These are phyloP conservation scores for Plotosus lineatus DNA, from an alignment of 2,113 vertebrate species.

Conservation along the genomic window DNA sequence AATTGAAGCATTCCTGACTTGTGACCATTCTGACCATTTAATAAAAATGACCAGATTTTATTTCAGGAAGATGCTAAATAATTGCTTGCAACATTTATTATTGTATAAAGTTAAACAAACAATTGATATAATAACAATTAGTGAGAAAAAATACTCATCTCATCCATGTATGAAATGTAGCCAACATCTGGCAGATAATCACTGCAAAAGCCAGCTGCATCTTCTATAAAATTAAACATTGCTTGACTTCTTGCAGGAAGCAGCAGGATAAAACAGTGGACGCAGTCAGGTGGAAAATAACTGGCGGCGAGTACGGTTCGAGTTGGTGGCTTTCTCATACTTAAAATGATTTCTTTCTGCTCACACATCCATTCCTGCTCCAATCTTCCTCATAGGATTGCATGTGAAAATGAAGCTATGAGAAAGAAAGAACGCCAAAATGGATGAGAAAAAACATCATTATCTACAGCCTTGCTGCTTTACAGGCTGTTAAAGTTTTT, in stretches of 20 bases:
- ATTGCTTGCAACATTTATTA: not conserved
- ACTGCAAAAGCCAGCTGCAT: not conserved
- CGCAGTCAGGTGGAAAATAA: conserved; percentile 5
- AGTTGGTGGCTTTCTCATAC: not conserved
- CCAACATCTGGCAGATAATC: not conserved
- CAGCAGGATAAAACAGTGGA: not conserved
- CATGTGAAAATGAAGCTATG: not conserved
- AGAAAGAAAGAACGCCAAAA: not conserved
- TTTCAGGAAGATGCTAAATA: not conserved
- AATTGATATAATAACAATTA: not conserved
- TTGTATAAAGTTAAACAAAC: not conserved
- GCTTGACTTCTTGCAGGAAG: not conserved
- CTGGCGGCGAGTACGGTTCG: not conserved
- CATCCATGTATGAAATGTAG: not conserved
- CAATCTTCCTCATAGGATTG: not conserved
- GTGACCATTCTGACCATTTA: no score
- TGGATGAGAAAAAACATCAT: conserved; percentile 59
- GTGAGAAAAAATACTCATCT: not conserved
- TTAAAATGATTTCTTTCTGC: conserved; percentile 15
- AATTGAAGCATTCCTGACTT: no score
- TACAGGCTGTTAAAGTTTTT: conserved; percentile 25
- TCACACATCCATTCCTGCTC: not conserved
- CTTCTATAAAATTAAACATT: not conserved
- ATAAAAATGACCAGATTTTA: not conserved
- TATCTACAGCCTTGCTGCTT: conserved; percentile 57